Evolutionary conservation across 1,140 invertebrate species (phyloP).

Genomic region (Scaptomyza graminum): DNA sequence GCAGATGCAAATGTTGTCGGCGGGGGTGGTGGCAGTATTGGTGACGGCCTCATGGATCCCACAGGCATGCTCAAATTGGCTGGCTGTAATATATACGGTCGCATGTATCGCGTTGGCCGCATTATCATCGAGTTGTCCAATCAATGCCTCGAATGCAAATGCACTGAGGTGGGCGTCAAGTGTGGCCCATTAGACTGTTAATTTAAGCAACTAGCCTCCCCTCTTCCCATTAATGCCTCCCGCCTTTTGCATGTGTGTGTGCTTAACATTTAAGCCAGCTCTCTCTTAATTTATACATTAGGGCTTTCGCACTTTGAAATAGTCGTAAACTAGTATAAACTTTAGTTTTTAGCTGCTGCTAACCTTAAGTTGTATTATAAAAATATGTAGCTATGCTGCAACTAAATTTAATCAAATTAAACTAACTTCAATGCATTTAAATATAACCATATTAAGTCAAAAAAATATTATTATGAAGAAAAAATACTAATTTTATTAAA

Average conservation of each 20-base stretch:
- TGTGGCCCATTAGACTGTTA: conserved; percentile 89
- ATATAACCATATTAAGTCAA: conserved; percentile 8
- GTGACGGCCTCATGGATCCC: conserved; percentile 63
- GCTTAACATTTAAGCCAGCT: conserved; percentile 8
- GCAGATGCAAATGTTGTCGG: conserved; percentile 15
- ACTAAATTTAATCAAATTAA: conserved; percentile 7
- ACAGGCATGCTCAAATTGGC: conserved; percentile 89
- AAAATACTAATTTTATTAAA: neutral
- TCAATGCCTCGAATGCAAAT: conserved; percentile 92
- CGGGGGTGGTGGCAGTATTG: neutral
- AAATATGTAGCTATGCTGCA: conserved; percentile 7
- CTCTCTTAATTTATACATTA: conserved; percentile 15
- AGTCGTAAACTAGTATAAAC: neutral
- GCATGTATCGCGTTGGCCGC: conserved; percentile 93
- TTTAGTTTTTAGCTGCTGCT: neutral
- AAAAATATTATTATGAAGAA: conserved; percentile 1
- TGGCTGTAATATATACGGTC: conserved; percentile 96
- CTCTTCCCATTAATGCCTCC: conserved; percentile 7
- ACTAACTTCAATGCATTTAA: conserved; percentile 33
- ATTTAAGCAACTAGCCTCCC: conserved; percentile 51
- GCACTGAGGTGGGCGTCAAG: conserved; percentile 94
- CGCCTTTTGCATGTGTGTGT: conserved; percentile 11
- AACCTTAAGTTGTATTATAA: conserved; percentile 73
- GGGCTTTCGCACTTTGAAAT: neutral
- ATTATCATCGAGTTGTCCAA: conserved; percentile 93